A percentile compares a stretch with the other conserved stretches of the same genome.
Evolutionary conservation across 1,140 invertebrate genomes (phyloP).

Genomic region (Achroia grisella): DNA sequence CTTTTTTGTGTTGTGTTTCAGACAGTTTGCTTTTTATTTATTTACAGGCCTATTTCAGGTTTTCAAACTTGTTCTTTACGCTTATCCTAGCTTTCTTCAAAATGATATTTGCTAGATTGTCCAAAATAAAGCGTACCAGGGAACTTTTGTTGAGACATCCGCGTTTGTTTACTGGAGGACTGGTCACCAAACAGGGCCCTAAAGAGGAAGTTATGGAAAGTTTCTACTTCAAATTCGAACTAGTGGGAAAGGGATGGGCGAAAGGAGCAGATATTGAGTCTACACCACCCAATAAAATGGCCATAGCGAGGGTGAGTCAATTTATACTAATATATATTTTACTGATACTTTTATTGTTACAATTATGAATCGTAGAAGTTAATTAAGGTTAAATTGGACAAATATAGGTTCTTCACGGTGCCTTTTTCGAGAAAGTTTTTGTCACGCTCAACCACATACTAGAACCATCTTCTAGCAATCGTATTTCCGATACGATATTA

Average conservation of each 20-base stretch:
- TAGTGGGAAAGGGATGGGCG: slow-evolving; percentile 86
- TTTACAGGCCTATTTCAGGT: slow-evolving; percentile 73
- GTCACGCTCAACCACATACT: no score
- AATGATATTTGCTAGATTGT: slow-evolving; percentile 78
- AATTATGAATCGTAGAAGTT: no score
- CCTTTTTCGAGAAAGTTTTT: no score
- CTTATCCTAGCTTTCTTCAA: slow-evolving; percentile 74
- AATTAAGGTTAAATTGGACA: no score
- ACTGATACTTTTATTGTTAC: no score
- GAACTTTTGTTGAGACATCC: slow-evolving; percentile 78
- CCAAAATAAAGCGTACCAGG: slow-evolving; percentile 78
- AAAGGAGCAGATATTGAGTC: slow-evolving; percentile 78
- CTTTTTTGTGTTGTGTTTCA: no score
- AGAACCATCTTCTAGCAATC: no score
- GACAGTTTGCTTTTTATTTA: no score
- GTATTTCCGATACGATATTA: no score
- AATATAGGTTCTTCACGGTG: no score
- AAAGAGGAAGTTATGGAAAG: slow-evolving; percentile 77
- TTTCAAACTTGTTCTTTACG: slow-evolving; percentile 63
- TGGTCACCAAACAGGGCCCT: slow-evolving; percentile 80
- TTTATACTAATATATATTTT: no score
- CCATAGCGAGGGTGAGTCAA: slow-evolving; percentile 77
- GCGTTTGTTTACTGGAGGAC: slow-evolving; percentile 65
- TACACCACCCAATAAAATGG: slow-evolving; percentile 77
- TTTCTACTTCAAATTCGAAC: slow-evolving; percentile 78